phyloP scores from a whole-genome alignment of 2,797 vertebrate species.

The Myiotriccus ornatus region DNA sequence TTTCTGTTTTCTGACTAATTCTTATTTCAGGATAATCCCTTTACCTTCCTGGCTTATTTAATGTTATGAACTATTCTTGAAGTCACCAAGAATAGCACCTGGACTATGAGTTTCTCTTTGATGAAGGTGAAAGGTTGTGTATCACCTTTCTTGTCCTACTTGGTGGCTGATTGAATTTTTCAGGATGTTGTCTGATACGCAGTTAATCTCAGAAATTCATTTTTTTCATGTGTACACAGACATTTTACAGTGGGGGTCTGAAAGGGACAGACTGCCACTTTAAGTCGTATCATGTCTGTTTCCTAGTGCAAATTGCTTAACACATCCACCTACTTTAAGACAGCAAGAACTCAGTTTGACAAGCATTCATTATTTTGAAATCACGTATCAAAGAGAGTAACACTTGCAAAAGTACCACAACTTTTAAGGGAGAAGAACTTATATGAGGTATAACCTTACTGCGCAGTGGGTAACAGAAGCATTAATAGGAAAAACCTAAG shows the following conservation, averaged over 20 bases:
- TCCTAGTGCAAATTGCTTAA: slow-evolving; percentile 51
- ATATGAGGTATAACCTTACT: slow-evolving; percentile 46
- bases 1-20: neutral
- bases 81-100: neutral
- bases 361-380: slow-evolving; percentile 67
- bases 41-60: neutral
- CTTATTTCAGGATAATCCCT: neutral
- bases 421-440: slow-evolving; percentile 51
- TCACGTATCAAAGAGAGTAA: slow-evolving; percentile 34
- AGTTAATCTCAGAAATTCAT: neutral
- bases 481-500: slow-evolving; percentile 63
- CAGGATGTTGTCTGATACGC: neutral
- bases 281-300: slow-evolving; percentile 3
- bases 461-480: slow-evolving; percentile 41
- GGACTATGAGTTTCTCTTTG: neutral
- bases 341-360: slow-evolving; percentile 63
- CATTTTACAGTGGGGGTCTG: neutral
- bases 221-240: neutral
- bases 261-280: slow-evolving; percentile 36
- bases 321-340: slow-evolving; percentile 45
- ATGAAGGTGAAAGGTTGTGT: neutral
- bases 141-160: neutral
- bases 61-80: neutral
- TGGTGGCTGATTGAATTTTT: neutral
- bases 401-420: slow-evolving; percentile 40